Conservation (phyloP, 23 tunicate species). For the Trididemnum nubilum region DNA sequence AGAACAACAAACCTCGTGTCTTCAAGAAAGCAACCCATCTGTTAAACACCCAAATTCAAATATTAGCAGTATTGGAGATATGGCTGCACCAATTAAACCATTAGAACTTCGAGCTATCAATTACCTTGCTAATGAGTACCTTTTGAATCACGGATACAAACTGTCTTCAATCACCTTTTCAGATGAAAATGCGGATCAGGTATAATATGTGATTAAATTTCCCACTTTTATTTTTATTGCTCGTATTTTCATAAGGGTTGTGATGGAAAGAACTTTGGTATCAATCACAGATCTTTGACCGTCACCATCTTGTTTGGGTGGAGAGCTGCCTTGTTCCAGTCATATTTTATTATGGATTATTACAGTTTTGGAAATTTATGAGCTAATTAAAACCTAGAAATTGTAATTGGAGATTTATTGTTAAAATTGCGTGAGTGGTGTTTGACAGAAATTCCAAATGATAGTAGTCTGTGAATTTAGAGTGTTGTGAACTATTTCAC, state of each 20-base stretch:
- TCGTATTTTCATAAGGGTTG: not conserved
- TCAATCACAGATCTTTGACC: too few relatives aligned
- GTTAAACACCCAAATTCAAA: not conserved
- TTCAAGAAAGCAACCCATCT: constrained; percentile 16
- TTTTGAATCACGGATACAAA: constrained; percentile 61
- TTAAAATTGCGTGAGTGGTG: too few relatives aligned
- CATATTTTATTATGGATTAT: too few relatives aligned
- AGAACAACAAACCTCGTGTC: constrained; percentile 51
- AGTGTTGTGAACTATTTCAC: too few relatives aligned
- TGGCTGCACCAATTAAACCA: constrained; percentile 40
- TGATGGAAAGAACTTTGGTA: not conserved
- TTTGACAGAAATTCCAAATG: too few relatives aligned
- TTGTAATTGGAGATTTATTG: too few relatives aligned
- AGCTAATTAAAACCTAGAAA: too few relatives aligned
- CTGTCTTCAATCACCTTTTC: constrained; percentile 82
- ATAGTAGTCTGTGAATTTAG: too few relatives aligned
- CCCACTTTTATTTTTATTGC: not conserved
- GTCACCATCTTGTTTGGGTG: too few relatives aligned
- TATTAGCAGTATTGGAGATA: not conserved
- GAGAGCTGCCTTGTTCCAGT: too few relatives aligned
- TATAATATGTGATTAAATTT: constrained; percentile 5
- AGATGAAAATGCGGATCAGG: constrained; percentile 88
- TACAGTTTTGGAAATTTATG: too few relatives aligned
- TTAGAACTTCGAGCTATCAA: constrained; percentile 69
- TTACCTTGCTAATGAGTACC: constrained; percentile 75